Percentiles rank a stretch among this genome's conserved stretches.
Conservation (phyloP, 2,113 vertebrate genomes). For the Dicaeum eximium region DNA sequence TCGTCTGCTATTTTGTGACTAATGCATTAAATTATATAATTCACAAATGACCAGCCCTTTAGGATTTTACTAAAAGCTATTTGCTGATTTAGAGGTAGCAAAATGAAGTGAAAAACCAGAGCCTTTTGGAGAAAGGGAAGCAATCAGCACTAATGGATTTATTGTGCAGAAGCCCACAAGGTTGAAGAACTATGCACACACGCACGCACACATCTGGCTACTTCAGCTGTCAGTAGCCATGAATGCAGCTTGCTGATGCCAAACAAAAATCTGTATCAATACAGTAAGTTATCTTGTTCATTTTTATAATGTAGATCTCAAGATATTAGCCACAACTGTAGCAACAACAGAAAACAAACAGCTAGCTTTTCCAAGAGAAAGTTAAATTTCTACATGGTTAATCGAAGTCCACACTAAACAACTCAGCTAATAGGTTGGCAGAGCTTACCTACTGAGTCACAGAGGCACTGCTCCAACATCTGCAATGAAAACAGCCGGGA, state of each 20-base stretch:
- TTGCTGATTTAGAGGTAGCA: background rate
- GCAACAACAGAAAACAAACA: background rate
- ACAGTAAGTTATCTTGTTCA: background rate
- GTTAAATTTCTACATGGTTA: background rate
- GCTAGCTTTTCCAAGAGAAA: background rate
- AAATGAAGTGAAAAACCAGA: slow-evolving; percentile 5
- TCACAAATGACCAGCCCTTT: background rate
- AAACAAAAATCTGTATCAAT: background rate
- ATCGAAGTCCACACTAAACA: background rate
- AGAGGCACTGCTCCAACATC: background rate
- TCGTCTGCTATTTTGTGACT: background rate
- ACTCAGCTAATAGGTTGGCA: background rate
- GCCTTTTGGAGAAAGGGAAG: slow-evolving; percentile 5
- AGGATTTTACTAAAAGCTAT: slow-evolving; percentile 18
- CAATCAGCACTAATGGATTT: slow-evolving; percentile 37
- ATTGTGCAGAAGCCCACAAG: background rate
- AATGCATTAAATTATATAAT: slow-evolving; percentile 5
- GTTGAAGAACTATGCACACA: background rate
- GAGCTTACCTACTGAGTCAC: background rate
- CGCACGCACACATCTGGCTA: slow-evolving; percentile 28
- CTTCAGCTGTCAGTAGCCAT: background rate
- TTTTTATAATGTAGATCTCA: background rate
- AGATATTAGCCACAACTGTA: background rate
- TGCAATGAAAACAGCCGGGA: background rate
- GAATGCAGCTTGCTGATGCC: background rate